A percentile compares a stretch with the other conserved stretches of the same genome.
Conservation (phyloP, 2,113 vertebrate species). For the Pygathrix nemaeus region DNA sequence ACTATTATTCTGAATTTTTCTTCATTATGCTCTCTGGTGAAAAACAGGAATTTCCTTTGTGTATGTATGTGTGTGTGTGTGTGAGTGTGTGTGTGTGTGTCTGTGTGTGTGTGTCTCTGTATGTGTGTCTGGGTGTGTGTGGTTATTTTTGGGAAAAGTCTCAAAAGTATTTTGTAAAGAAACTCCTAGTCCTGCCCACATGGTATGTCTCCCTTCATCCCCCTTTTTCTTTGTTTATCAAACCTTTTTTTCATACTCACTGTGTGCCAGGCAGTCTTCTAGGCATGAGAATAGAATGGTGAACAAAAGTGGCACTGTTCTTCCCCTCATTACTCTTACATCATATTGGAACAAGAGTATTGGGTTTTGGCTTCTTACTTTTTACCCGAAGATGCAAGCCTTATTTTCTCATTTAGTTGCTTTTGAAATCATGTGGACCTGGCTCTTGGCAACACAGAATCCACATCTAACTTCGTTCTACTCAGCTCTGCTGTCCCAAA, state of each 20-base stretch:
- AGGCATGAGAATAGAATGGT: not conserved
- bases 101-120: too few species aligned
- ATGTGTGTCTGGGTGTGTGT: too few species aligned
- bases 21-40: not conserved
- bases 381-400: not conserved
- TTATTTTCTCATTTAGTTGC: not conserved
- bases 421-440: not conserved
- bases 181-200: not conserved
- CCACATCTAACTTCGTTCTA: not conserved
- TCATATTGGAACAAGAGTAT: not conserved
- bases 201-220: not conserved
- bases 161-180: not conserved
- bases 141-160: not conserved
- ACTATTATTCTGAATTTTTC: not conserved
- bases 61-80: not conserved
- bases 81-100: fast-evolving
- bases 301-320: not conserved
- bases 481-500: not conserved
- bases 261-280: not conserved
- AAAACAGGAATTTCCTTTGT: not conserved
- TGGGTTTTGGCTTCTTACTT: not conserved
- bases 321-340: not conserved
- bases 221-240: not conserved
- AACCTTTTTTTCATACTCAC: not conserved
- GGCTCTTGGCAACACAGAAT: not conserved